phyloP scores from a whole-genome alignment of 2,888 invertebrate species.

The Dasypolia templi region DNA sequence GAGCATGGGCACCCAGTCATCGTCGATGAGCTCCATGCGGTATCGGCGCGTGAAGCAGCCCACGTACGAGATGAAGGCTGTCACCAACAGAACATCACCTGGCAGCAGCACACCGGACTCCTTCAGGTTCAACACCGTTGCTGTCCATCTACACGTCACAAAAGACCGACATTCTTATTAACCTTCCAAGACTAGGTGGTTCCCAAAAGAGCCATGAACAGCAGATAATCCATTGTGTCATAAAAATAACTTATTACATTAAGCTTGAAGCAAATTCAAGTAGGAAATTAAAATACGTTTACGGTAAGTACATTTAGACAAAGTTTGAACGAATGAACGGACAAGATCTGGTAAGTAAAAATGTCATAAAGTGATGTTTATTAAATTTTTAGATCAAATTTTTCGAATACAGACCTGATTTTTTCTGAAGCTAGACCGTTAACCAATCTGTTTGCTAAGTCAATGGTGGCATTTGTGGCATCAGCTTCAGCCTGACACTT shows the following conservation, averaged over 20 bases:
- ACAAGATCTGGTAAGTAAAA: background rate
- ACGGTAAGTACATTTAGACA: background rate
- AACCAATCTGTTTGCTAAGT: conserved; percentile 97
- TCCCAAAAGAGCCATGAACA: background rate
- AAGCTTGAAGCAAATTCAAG: background rate
- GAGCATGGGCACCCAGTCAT: conserved; percentile 95
- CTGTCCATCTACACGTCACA: conserved; percentile 79
- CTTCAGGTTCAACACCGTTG: conserved; percentile 90
- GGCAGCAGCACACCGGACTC: conserved; percentile 94
- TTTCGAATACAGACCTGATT: conserved; percentile 77
- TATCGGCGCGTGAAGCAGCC: conserved; percentile 97
- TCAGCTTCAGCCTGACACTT: conserved; percentile 98
- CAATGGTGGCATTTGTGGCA: conserved; percentile 96
- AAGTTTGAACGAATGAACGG: background rate
- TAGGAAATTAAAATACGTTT: background rate
- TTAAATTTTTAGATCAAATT: background rate
- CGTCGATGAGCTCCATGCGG: conserved; percentile 93
- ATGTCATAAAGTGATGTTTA: background rate
- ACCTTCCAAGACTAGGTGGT: too few species aligned
- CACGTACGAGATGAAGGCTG: conserved; percentile 98
- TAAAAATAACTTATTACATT: background rate
- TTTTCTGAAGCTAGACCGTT: conserved; percentile 98
- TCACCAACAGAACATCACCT: conserved; percentile 96
- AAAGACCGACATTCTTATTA: background rate
- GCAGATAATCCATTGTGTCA: background rate